Conservation (phyloP, 2,888 invertebrate genomes). For the Caenorhabditis doughertyi region DNA sequence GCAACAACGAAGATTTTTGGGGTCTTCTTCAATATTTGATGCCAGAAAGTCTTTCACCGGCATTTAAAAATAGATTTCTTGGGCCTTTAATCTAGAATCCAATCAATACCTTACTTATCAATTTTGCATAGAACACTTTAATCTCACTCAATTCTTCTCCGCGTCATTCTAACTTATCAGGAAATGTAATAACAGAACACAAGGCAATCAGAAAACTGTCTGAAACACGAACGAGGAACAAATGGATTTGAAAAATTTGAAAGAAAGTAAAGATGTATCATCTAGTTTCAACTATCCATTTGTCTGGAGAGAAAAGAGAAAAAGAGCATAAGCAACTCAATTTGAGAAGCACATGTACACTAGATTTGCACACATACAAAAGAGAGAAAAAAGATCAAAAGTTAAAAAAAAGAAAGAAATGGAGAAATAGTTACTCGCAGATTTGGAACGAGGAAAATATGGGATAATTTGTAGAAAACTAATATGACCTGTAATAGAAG, state of each 20-base stretch:
- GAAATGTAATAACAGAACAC: neutral
- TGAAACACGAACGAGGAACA: neutral
- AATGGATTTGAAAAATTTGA: neutral
- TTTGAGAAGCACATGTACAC: constrained; percentile 26
- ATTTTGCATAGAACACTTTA: too few species aligned
- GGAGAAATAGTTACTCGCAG: constrained; percentile 4
- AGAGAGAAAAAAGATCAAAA: constrained; percentile 31
- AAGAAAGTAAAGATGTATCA: constrained; percentile 3
- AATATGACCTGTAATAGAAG: too few species aligned
- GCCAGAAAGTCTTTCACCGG: too few species aligned
- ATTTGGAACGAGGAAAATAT: neutral
- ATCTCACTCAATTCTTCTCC: too few species aligned
- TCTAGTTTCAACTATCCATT: neutral
- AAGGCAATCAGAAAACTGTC: neutral
- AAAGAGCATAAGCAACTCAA: constrained; percentile 25
- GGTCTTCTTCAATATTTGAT: too few species aligned
- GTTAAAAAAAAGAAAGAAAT: constrained; percentile 29
- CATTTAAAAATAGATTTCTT: too few species aligned
- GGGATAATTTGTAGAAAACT: too few species aligned
- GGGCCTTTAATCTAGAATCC: too few species aligned
- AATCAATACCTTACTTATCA: too few species aligned
- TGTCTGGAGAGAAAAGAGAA: constrained; percentile 29
- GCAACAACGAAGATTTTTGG: too few species aligned
- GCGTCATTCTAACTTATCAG: too few species aligned
- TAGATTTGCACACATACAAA: constrained; percentile 18